phyloP scores from a whole-genome alignment of 1,140 invertebrate species.

The Coptotermes formosanus region DNA sequence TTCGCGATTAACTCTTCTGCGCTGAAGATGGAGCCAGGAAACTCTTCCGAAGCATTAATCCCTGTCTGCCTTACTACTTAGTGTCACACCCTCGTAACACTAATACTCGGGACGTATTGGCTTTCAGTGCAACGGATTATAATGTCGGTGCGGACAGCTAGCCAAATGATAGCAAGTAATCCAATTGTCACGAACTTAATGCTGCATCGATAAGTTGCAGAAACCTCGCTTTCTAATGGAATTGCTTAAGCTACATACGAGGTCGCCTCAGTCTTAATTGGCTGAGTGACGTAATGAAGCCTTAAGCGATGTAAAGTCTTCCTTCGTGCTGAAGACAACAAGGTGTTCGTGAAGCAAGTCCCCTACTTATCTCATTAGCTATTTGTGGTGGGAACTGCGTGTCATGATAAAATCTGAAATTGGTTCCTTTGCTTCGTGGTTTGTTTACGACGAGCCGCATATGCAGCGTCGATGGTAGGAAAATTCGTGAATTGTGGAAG shows the following conservation, averaged over 20 bases:
- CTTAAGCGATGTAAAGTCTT: constrained; percentile 3
- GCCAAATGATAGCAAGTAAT: neutral
- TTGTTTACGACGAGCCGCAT: too few relatives aligned
- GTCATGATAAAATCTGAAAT: neutral
- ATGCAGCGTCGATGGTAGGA: too few relatives aligned
- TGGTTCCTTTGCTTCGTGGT: too few relatives aligned
- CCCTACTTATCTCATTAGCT: neutral
- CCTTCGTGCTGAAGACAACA: neutral
- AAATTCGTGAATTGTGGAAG: too few relatives aligned
- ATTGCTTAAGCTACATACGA: neutral
- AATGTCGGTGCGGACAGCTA: too few relatives aligned
- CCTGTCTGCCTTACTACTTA: too few relatives aligned
- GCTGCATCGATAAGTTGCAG: neutral
- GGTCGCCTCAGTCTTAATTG: neutral
- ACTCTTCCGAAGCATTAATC: too few relatives aligned
- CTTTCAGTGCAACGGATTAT: too few relatives aligned
- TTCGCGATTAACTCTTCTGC: too few relatives aligned
- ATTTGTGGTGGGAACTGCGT: neutral
- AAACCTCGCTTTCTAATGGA: neutral
- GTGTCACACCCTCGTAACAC: too few relatives aligned
- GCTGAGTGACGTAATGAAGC: constrained; percentile 14
- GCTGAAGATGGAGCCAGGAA: too few relatives aligned
- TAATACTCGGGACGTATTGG: too few relatives aligned
- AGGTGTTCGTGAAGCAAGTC: neutral
- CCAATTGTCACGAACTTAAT: neutral